Evolutionary conservation across 2,797 vertebrate species (phyloP).

Genomic region (Phrynocephalus vlangalii): DNA sequence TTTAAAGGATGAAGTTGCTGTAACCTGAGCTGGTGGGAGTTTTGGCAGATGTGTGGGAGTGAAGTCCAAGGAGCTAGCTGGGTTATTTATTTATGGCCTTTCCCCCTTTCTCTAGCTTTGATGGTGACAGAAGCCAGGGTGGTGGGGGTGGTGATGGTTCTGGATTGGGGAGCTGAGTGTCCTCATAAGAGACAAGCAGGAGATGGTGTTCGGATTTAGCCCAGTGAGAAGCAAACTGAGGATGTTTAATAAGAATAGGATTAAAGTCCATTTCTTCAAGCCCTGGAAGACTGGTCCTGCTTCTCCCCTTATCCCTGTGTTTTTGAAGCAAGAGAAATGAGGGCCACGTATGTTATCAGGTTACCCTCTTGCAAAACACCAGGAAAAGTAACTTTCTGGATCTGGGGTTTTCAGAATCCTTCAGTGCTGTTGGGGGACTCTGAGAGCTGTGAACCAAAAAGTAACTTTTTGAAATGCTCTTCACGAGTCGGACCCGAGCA

Average conservation of each 20-base stretch:
- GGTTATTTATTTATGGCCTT: too few species aligned
- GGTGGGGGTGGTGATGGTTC: too few species aligned
- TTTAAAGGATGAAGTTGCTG: slow-evolving; percentile 24
- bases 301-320: background rate
- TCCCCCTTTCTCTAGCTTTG: background rate
- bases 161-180: background rate
- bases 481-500: background rate
- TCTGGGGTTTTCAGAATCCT: too few species aligned
- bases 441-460: too few species aligned
- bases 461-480: too few species aligned
- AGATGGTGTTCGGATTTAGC: background rate
- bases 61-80: background rate
- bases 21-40: slow-evolving; percentile 33
- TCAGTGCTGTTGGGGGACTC: too few species aligned
- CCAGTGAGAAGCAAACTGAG: background rate
- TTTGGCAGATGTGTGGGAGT: slow-evolving; percentile 20
- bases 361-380: background rate
- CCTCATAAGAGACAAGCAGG: background rate
- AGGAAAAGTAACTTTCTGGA: too few species aligned
- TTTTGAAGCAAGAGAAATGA: background rate
- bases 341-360: background rate
- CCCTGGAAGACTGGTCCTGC: background rate
- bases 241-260: background rate
- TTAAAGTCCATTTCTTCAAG: background rate
- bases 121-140: background rate